phyloP scores from a whole-genome alignment of 2,888 invertebrate species.

The Blera fallax region DNA sequence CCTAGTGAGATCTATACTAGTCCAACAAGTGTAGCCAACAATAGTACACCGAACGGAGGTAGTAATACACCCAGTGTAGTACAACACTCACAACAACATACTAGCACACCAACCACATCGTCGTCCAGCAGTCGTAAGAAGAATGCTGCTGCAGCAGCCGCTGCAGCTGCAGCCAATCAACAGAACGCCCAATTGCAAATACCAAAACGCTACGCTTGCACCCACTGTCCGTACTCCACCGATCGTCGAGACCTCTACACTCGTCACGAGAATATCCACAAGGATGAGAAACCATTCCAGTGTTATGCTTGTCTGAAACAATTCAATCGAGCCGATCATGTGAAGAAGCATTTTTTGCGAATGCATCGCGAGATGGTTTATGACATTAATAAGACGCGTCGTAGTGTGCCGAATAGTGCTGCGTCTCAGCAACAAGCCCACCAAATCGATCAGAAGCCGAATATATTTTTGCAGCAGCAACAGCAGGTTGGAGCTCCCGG shows the following conservation, averaged over 20 bases:
- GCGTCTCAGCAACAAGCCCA: slow-evolving; percentile 77
- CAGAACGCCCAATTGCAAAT: slow-evolving; percentile 79
- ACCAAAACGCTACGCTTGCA: slow-evolving; percentile 91
- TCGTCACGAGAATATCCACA: slow-evolving; percentile 95
- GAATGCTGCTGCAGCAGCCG: slow-evolving; percentile 55
- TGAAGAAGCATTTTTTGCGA: slow-evolving; percentile 95
- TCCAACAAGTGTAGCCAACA: slow-evolving; percentile 76
- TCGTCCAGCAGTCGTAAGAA: slow-evolving; percentile 59
- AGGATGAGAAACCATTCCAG: slow-evolving; percentile 96
- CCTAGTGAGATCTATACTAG: slow-evolving; percentile 77
- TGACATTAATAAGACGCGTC: slow-evolving; percentile 91
- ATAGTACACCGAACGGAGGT: slow-evolving; percentile 74
- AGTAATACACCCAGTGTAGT: slow-evolving; percentile 70
- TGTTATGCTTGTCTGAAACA: slow-evolving; percentile 96
- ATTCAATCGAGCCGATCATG: slow-evolving; percentile 96
- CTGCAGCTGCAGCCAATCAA: slow-evolving; percentile 67
- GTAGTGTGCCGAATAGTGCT: slow-evolving; percentile 81
- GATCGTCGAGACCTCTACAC: slow-evolving; percentile 95
- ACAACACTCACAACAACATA: slow-evolving; percentile 57
- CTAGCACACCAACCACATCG: slow-evolving; percentile 44
- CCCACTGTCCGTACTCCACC: slow-evolving; percentile 94
- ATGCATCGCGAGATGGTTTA: slow-evolving; percentile 96
- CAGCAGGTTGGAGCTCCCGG: slow-evolving; percentile 49
- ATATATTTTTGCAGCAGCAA: slow-evolving; percentile 80
- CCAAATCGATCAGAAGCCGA: slow-evolving; percentile 77